Percentiles rank a stretch among this genome's conserved stretches.
Conservation (phyloP, 2,797 vertebrate species). For the Thripadectes ignobilis region DNA sequence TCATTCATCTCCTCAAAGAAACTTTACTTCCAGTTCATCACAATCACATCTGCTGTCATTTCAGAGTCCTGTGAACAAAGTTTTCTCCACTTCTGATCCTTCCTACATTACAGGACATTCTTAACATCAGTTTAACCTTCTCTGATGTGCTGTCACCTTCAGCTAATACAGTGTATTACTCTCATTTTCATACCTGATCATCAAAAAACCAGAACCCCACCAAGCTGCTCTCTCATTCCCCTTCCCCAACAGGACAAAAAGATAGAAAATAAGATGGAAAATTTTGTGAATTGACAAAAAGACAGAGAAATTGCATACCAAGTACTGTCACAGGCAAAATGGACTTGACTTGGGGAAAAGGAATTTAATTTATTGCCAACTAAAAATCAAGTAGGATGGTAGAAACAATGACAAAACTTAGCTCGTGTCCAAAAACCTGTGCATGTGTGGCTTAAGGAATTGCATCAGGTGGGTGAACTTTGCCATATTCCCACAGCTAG, state of each 20-base stretch:
- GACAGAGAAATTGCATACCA: neutral
- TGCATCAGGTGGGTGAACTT: neutral
- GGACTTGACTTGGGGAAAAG: neutral
- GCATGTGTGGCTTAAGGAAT: neutral
- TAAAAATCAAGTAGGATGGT: neutral
- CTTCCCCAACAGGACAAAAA: neutral
- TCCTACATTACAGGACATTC: neutral
- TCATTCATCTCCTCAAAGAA: neutral
- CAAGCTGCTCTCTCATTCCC: neutral
- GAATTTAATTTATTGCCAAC: neutral
- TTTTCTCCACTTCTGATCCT: neutral
- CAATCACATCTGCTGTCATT: neutral
- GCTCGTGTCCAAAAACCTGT: neutral
- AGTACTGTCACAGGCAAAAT: neutral
- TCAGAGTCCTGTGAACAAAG: neutral
- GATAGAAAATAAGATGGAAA: neutral
- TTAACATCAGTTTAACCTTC: neutral
- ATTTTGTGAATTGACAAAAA: neutral
- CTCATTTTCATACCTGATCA: neutral
- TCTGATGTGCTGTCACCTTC: neutral
- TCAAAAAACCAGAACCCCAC: neutral
- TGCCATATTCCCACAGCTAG: neutral
- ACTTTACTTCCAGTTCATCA: neutral
- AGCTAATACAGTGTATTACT: neutral
- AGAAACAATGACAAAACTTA: neutral